Evolutionary conservation across 2,888 invertebrate species (phyloP), one percentile per base, ranked within the genome.

Genomic region (Prostheceraeus crozeri): DNA sequence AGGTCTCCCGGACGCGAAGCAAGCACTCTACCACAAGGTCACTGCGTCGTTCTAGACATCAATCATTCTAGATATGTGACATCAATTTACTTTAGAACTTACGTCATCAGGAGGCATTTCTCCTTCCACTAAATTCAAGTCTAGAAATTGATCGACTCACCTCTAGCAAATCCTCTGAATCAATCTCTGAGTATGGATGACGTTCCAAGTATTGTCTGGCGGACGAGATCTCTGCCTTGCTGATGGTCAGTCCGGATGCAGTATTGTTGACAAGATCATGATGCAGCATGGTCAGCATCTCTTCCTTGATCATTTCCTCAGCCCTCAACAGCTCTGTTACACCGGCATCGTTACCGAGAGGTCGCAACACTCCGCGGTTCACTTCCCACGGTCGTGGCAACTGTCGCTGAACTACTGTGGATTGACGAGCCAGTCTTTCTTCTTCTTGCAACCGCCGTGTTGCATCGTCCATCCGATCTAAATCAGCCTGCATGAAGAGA

Each of bases 271-370:
- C 70, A 19, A 63, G 35, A 61, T 69, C 64, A 67, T 72, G 66
- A 68, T 91, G 86, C 67, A 91, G 79, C 90, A 96, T 91, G 23
- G 86, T 85, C 64, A 91, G 82, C 91, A 96, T 94, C 80, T 96
- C 94, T 60, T 84, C 83, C 77, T 94, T 94, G 63, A 96, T 89
- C 65, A 91, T 76, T 75, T 96, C 94, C 79, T 96, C 94, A 1
- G 94, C 91, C 80, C 3, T 58, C 77, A 94, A 93, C 63, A 91
- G 81, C 65, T 90, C 85, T 8, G 85, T 85, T 21, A 91, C 81
- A 2, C 85, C 84, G 46, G 84, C 83, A 64, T 84, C 85, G 2
- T 28, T 52, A 3, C 6, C 56, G 3, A 8, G 2, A 21, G 57
- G 86, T 48, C 90, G 81, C 56, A 91, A 75, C 53, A 91, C 85